Evolutionary conservation across 2,888 invertebrate genomes (phyloP), one percentile per base, ranked within the genome.

Genomic region (Odontocerum albicorne): DNA sequence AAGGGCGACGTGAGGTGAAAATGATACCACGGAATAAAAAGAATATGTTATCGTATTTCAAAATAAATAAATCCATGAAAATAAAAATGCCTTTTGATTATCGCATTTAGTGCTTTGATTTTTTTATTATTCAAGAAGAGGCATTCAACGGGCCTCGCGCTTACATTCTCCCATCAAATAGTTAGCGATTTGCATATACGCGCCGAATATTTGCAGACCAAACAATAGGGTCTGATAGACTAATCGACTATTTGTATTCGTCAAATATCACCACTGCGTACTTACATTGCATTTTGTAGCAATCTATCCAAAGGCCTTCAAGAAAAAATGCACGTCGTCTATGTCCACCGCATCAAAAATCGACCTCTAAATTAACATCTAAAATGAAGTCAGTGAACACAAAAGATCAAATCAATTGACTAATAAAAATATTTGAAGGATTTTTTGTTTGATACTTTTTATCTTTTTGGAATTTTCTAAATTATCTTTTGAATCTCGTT

Each of bases 201-300:
- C 35, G 46, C 50, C 55, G 51, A 56, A 56, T 51, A 32, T 44
- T 45, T 39, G 53, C 46, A 44, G 36, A 44, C 32, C 21, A 46
- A 42, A 55, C 59, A 59, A 56, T 52, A 53, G 53, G 50, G 58
- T 43, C 46, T 38, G 42, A 19, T 38, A 46, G 54, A 49, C 35
- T 55, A 52, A 55, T 58, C 38, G 43, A n/a, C 46, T 33, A 52
- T 59, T 59, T 59, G 44, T 59, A 59, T 59, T 59, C 59, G 38
- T 15, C 12, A 52, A 44, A 55, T 43, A 31, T 35, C 47, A 27
- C 51, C 44, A 44, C 20, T 7, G 10, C 8, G 20, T 31, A 51
- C 17, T 36, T 44, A 44, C 44, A 40, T 15, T 50, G 50, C 50
- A 50, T 50, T 43, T 50, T 16, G 33, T 17, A 33, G 33, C 38